Evolutionary conservation across 2,888 invertebrate genomes (phyloP), one percentile per base, ranked within the genome.

Genomic region (Hyalella azteca): DNA sequence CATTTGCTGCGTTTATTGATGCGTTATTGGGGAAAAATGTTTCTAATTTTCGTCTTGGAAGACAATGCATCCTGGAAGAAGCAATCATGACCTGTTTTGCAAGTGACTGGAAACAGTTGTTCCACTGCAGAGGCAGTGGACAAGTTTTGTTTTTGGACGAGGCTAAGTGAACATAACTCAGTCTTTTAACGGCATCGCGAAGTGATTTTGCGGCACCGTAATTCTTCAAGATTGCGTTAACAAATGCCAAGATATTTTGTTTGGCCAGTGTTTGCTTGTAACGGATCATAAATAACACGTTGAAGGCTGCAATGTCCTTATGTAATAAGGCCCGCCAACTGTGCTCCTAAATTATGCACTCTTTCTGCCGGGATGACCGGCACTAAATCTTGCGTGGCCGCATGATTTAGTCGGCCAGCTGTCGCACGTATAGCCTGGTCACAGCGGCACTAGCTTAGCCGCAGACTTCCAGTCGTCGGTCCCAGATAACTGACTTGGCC

Each of bases 301-400:
- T 66, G 66, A 66, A 66, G 66, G 32, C 66, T 66, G 66, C 66
- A 66, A 36, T 36, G 66, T 66, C 66, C 66, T 66, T 66, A 36
- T 66, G 66, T 66, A 66, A 66, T 66, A 66, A 66, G 66, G 22
- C 66, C 66, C 66, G 66, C 36, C 36, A 66, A 36, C 66, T 66
- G 66, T 66, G 66, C 66, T 66, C 66, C 66, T 66, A 66, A 66
- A 66, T 66, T 66, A 66, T 66, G 66, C 66, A 66, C 66, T 66
- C 66, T 66, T 66, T 66, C 66, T 29, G 66, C 66, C 19, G 29
- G 66, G 66, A 66, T 66, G 66, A 66, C 66, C 66, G 66, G 36
- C 66, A 22, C 66, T 66, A 66, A 66, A 66, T 66, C 66, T 66
- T 36, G 36, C 36, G 66, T 29, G 36, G 19, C 36, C 36, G 66